Base-by-base conservation (phyloP, 1,140 invertebrate species). In the Adelges cooleyi region DNA sequence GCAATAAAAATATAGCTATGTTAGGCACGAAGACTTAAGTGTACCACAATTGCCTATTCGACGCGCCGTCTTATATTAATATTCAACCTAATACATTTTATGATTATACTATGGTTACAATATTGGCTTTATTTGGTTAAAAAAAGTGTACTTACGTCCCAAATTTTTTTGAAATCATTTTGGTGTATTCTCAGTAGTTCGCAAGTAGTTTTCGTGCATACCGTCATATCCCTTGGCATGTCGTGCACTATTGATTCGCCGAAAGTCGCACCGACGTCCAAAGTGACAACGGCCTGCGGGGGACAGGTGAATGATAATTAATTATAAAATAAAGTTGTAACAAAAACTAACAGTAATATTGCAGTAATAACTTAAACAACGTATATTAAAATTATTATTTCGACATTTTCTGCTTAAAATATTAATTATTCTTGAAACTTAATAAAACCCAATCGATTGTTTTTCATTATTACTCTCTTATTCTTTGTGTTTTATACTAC, bases 221-320 rank as follows among this genome's bases (percentile, higher is more conserved):
- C 83, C 1, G 86, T 87, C 52, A 81, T 84, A 67, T 84, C 82
- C 68, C 86, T 76, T 4, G 86, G 85, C 59, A 83, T 77, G 72
- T 85, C 84, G 70, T 84, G 80, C 53, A 88, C 75, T 67, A 88
- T 82, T 29, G 83, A 84, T 75, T 88, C 86, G 3, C 86, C 86
- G 73, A 89, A 89, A 42, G 85, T 86, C n/a, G 83, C 83, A 15
- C 86, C 87, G 54, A 85, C 81, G 18, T 83, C 84, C 40, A 89
- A 74, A 22, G 25, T 46, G 23, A 62, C 42, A 33, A 66, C 81
- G 86, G 72, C 85, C 84, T 62, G 42, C 18, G 18, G 44, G 15
- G 10, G 44, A 56, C 6, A 42, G 3, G n/a, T 10, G 44, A 44
- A 0, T 1, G 4, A 44, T 42, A 38, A 54, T 54, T 40, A 22